Base-by-base conservation (phyloP, 1,140 invertebrate genomes). In the Drosophila pseudoananassae region DNA sequence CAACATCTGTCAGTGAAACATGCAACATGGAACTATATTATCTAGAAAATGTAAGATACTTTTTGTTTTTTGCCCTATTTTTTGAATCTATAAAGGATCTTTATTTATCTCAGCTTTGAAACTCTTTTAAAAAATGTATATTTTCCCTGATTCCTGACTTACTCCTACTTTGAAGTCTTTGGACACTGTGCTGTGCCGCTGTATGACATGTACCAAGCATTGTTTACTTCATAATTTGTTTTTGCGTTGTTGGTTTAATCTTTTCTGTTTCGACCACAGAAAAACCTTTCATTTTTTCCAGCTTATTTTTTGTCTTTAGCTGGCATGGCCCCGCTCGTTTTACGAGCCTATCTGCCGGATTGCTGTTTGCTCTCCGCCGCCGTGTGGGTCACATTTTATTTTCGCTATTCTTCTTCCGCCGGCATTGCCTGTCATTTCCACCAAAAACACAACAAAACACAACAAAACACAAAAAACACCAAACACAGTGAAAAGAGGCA, bases 171-270 rank as follows among this genome's bases (percentile, higher is more conserved):
- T 43, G 27, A 33, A 36, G 38, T 38, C 27, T 36, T n/a, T 15
- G n/a, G 33, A 53, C 66, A 51, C 54, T 72, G 63, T 66, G 1
- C 0, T 25, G 12, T 15, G 25, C 7, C 43, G 12, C n/a, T 65
- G 57, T 54, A 71, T 71, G 72, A 68, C 76, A 69, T 76, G 61
- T 55, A 73, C 29, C 70, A 47, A 45, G 57, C 78, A 81, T 77
- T 74, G 82, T 77, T 85, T 77, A 81, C 64, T 80, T 85, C 73
- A 85, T 81, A 70, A 78, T 83, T 75, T 69, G 58, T 56, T 85
- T 77, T 80, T 68, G 14, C 65, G 47, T 64, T 64, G 61, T 52
- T 74, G 49, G 65, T 58, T 54, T 63, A 38, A 49, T 75, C 33
- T 60, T 56, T 69, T 68, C 53, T 9, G 61, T 55, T 74, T 74